Evolutionary conservation across 2,888 invertebrate species (phyloP), one percentile per base, ranked within the genome.

Genomic region (Oligia fasciuncula): DNA sequence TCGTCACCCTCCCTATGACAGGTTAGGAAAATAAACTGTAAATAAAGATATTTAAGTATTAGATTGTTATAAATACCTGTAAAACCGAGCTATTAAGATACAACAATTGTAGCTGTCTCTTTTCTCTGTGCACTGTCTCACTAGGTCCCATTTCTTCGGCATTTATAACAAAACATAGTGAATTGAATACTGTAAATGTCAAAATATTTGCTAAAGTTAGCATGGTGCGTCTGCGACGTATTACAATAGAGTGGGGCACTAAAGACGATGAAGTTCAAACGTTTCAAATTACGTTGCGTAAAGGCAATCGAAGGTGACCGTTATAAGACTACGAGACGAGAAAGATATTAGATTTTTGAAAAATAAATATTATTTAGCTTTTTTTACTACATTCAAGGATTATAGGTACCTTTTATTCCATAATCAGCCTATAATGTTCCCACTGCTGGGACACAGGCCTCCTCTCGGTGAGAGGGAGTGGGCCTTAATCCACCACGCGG

Each of bases 161-260:
- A 67, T 63, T 85, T 67, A 29, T 4, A 23, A 23, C 23, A 6
- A 71, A 65, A 71, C 2, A 29, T 14, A 65, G 0, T 13, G 43
- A 40, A 43, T 66, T 77, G 40, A 84, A 0, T 62, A 85, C 19
- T 54, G 23, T 70, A 2, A 77, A 54, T n/a, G 9, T 68, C 46
- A 82, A 65, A 65, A 85, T 73, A 77, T 70, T 69, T 46, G 57
- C 62, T 60, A 63, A 68, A 23, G 57, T 23, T 66, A 78, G 46
- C 88, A 87, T 87, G 76, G 57, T 83, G 88, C 79, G 78, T 65
- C 51, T 77, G 57, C 67, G 49, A 68, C 74, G 77, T 63, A 4
- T 57, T 43, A 11, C 63, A 62, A 43, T 51, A 23, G n/a, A 85
- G 71, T 68, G 73, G 66, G 54, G 40, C 23, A 73, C 77, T 65